Evolutionary conservation across 1,140 invertebrate genomes (phyloP), one percentile per base, ranked within the genome.

Genomic region (Monochamus saltuarius): DNA sequence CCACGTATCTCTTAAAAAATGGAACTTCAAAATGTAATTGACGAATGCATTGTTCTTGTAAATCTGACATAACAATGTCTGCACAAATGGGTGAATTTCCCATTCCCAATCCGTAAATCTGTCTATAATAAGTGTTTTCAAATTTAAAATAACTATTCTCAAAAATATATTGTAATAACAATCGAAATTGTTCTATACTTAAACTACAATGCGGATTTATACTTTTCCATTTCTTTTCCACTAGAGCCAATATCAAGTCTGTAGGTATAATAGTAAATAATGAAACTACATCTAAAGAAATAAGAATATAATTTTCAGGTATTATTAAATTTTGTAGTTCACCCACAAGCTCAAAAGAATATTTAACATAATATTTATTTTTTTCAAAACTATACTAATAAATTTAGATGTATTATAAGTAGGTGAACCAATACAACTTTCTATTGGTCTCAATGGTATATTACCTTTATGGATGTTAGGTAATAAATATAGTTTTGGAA

Each of bases 101-200:
- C 59, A 61, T 61, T 38, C 43, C 43, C 1, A 57, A 22, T 14
- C 60, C 60, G 36, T 3, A 62, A 50, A 52, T 51, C 34, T 62
- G 60, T 37, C 22, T 40, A 51, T 57, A 61, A 11, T 17, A 56
- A 4, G 11, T 13, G 19, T 7, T n/a, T 9, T 54, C 36, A 13
- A 42, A 60, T 29, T 22, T 40, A 34, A 54, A 60, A 45, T 55
- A 60, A 19, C 50, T 60, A 14, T 45, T 54, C n/a, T 49, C n/a
- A 0, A 16, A 13, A 7, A 22, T 0, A 11, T 45, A 56, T 16
- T 45, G 4, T 0, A 39, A 39, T 13, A 56, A 45, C 4, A 9
- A 7, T 7, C 22, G 8, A 11, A 45, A 56, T n/a, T 43, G 17
- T 43, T 45, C 53, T 17, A 53, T 10, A 10, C 10, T 14, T 1